Evolutionary conservation across 1,140 invertebrate genomes (phyloP).

Genomic region (Holotrichia oblita): DNA sequence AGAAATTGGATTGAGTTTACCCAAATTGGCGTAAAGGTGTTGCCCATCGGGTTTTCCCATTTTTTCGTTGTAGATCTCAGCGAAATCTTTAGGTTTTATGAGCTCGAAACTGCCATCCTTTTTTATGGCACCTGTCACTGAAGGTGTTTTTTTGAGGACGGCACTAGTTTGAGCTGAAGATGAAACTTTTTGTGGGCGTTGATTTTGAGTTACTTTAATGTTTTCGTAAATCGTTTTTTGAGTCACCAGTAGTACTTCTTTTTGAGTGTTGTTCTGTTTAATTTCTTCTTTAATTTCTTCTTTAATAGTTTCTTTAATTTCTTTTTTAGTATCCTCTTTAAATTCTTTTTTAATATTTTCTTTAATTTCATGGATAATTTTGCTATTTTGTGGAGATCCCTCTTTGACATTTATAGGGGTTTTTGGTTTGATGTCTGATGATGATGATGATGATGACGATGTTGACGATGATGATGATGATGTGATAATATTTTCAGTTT

Average conservation of each 20-base stretch:
- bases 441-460: too few species aligned
- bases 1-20: slow-evolving; percentile 28
- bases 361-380: not conserved
- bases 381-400: not conserved
- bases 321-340: slow-evolving; percentile 7
- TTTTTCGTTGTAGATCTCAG: slow-evolving; percentile 57
- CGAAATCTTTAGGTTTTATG: slow-evolving; percentile 59
- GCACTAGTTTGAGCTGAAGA: slow-evolving; percentile 55
- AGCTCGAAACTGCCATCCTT: slow-evolving; percentile 53
- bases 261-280: slow-evolving; percentile 42
- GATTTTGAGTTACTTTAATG: slow-evolving; percentile 56
- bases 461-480: too few species aligned
- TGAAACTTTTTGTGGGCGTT: slow-evolving; percentile 57
- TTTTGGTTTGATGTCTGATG: not conserved
- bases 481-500: not conserved
- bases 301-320: not conserved
- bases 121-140: slow-evolving; percentile 45
- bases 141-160: slow-evolving; percentile 47
- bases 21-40: slow-evolving; percentile 57
- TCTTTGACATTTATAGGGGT: not conserved
- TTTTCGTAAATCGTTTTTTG: slow-evolving; percentile 58
- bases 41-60: slow-evolving; percentile 48
- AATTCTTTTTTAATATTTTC: slow-evolving; percentile 12
- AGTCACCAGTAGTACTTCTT: slow-evolving; percentile 49
- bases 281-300: not conserved